Percentiles rank a stretch among this genome's conserved stretches.
These are phyloP conservation scores for Erpornis zantholeuca DNA, from an alignment of 2,113 vertebrate genomes.

Conservation along the genomic window DNA sequence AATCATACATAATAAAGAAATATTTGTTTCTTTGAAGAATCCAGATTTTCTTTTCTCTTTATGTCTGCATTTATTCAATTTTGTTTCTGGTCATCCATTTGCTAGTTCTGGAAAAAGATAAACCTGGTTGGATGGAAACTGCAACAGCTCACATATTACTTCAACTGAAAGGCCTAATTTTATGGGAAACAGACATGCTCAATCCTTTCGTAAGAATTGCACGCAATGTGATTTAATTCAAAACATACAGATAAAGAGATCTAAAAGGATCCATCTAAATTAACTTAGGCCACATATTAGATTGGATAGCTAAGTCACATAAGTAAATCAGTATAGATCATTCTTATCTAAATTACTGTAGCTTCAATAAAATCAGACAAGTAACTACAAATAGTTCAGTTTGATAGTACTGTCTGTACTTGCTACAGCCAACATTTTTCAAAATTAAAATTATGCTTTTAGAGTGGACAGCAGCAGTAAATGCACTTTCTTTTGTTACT, in stretches of 20 bases:
- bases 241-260: background rate
- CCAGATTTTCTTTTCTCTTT: background rate
- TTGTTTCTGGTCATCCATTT: background rate
- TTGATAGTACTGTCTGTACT: background rate
- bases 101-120: background rate
- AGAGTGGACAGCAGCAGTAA: background rate
- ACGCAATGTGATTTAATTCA: background rate
- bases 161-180: background rate
- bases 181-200: background rate
- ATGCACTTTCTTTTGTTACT: background rate
- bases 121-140: background rate
- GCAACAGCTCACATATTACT: background rate
- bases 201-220: background rate
- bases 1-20: background rate
- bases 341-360: background rate
- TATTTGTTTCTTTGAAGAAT: background rate
- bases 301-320: background rate
- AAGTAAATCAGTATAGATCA: constrained; percentile 28
- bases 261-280: background rate
- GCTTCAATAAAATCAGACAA: background rate
- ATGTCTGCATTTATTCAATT: background rate
- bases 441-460: background rate
- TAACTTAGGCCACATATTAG: background rate
- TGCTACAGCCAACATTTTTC: background rate
- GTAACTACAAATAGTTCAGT: background rate